Percentiles rank a stretch among this genome's conserved stretches.
Conservation (phyloP, 53 echinoderm and acorn worm species). For the Pentamera pediparva region DNA sequence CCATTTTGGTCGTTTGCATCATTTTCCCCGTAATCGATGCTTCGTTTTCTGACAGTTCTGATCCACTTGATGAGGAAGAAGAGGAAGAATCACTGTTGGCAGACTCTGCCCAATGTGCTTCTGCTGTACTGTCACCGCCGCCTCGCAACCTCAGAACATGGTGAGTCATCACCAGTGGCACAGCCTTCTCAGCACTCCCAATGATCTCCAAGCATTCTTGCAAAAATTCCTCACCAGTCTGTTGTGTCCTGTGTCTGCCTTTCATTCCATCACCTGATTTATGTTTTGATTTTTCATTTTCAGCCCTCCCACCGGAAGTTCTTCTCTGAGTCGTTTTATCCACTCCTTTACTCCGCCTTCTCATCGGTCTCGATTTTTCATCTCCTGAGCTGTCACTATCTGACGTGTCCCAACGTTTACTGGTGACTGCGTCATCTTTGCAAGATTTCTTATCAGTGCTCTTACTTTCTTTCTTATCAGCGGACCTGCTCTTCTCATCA, state of each 20-base stretch:
- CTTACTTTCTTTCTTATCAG: not conserved
- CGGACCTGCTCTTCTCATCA: not conserved
- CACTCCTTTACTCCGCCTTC: slow-evolving; percentile 11
- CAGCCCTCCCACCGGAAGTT: not conserved
- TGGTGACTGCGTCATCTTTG: not conserved
- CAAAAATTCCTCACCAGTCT: not conserved
- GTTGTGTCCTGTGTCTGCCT: not conserved
- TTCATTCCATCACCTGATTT: not conserved
- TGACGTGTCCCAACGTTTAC: not conserved
- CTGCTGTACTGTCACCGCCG: slow-evolving; percentile 11
- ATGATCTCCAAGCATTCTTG: not conserved
- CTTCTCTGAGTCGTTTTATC: not conserved
- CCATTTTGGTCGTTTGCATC: not conserved
- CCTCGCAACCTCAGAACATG: slow-evolving; percentile 11
- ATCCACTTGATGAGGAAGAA: slow-evolving; percentile 15
- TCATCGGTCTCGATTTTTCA: not conserved
- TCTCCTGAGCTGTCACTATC: slow-evolving; percentile 24
- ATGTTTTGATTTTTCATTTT: too few relatives aligned
- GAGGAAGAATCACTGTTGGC: not conserved
- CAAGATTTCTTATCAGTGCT: not conserved
- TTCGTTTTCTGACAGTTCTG: slow-evolving; percentile 26
- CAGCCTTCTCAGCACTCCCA: not conserved
- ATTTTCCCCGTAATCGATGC: not conserved
- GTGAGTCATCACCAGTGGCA: not conserved
- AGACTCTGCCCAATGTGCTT: not conserved